Percentiles rank a stretch among this genome's conserved stretches.
phyloP scores from a whole-genome alignment of 2,888 invertebrate species.

The Rhimphoctona megacephalus region DNA sequence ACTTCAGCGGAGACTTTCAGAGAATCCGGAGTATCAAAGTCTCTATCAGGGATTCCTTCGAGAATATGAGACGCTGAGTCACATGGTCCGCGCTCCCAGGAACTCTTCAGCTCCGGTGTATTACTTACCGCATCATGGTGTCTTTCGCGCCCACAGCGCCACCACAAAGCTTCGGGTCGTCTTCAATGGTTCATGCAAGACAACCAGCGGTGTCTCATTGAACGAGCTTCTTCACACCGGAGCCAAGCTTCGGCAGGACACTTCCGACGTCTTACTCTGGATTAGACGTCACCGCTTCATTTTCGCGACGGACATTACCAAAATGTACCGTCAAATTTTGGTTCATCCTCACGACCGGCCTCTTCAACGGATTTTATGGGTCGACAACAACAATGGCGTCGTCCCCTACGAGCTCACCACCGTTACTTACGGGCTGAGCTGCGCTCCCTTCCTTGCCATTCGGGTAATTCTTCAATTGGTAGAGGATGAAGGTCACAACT shows the following conservation, averaged over 20 bases:
- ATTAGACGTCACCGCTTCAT: slow-evolving; percentile 9
- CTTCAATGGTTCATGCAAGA: slow-evolving; percentile 34
- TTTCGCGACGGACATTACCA: slow-evolving; percentile 34
- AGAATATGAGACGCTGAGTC: slow-evolving; percentile 3
- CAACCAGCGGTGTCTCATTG: slow-evolving; percentile 5
- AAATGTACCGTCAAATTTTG: neutral
- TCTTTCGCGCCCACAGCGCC: neutral
- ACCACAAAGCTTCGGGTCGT: slow-evolving; percentile 29
- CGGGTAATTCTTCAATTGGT: slow-evolving; percentile 33
- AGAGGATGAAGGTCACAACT: slow-evolving; percentile 51
- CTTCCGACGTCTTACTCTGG: slow-evolving; percentile 30
- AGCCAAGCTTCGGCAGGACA: slow-evolving; percentile 10
- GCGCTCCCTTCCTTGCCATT: slow-evolving; percentile 20
- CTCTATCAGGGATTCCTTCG: neutral
- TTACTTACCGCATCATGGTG: slow-evolving; percentile 1
- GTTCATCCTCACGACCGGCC: slow-evolving; percentile 34
- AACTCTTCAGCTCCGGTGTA: neutral
- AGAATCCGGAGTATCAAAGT: neutral
- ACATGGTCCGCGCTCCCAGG: slow-evolving; percentile 7
- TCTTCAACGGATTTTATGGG: slow-evolving; percentile 45
- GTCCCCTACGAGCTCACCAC: slow-evolving; percentile 33
- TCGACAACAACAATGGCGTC: neutral
- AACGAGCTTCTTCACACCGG: slow-evolving; percentile 43
- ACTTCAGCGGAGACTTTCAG: no score
- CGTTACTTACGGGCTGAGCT: slow-evolving; percentile 43